These are phyloP conservation scores for Anneissia japonica DNA, from an alignment of 35 echinoderm and acorn worm species.

Conservation along the genomic window DNA sequence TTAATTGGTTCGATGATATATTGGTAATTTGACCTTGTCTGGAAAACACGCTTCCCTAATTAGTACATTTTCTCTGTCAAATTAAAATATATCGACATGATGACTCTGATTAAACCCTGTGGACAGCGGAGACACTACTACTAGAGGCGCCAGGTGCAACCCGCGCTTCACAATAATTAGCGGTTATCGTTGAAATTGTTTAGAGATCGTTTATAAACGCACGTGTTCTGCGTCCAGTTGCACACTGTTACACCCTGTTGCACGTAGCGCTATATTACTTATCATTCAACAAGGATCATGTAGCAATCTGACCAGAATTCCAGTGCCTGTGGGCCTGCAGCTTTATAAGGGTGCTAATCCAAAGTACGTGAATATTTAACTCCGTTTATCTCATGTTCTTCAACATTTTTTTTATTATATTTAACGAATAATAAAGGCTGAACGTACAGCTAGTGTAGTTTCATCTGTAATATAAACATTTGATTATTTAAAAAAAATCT, in stretches of 20 bases:
- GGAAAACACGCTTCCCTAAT: neutral
- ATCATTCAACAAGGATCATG: neutral
- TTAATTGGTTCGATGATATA: neutral
- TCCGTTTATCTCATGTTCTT: too few species aligned
- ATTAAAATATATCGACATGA: neutral
- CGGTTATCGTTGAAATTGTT: neutral
- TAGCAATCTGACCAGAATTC: neutral
- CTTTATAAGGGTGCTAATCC: neutral
- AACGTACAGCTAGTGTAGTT: too few species aligned
- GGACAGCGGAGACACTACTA: neutral
- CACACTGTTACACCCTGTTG: neutral
- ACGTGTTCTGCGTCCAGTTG: neutral
- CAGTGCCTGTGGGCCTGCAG: neutral
- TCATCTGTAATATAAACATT: too few species aligned
- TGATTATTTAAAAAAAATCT: too few species aligned
- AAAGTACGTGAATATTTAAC: neutral
- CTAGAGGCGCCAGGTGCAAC: neutral
- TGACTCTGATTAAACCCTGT: neutral
- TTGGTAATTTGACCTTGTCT: neutral
- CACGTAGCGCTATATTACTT: neutral
- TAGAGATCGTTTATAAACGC: neutral
- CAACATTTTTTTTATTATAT: too few species aligned
- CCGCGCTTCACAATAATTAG: neutral
- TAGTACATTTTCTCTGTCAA: neutral
- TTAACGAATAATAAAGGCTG: too few species aligned